Percentiles rank a stretch among this genome's conserved stretches.
Conservation (phyloP, 2,797 vertebrate species). For the Microchirus variegatus region DNA sequence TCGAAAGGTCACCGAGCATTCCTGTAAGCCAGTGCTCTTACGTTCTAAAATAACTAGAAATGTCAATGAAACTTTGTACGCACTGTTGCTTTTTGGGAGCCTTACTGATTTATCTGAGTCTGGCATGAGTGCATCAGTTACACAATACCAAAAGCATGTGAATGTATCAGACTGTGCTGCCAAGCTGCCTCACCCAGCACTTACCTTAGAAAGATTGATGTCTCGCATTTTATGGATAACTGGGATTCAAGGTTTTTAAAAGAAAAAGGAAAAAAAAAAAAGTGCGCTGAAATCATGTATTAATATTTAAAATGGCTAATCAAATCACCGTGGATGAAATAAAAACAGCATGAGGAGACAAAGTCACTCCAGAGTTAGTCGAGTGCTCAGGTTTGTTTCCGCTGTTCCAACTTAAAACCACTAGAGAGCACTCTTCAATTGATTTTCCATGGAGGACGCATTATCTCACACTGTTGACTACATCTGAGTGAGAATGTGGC, state of each 20-base stretch:
- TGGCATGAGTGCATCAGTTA: conserved; percentile 27
- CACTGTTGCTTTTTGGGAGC: conserved; percentile 20
- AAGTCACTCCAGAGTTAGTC: background rate
- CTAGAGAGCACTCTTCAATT: conserved; percentile 77
- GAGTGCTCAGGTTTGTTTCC: conserved; percentile 1
- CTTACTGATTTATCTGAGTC: conserved; percentile 41
- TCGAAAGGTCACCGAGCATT: conserved; percentile 3
- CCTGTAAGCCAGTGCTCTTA: conserved; percentile 10
- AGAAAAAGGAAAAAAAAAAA: background rate
- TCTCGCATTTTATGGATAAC: conserved; percentile 16
- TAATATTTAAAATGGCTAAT: conserved; percentile 37
- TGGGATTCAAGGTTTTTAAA: conserved; percentile 14
- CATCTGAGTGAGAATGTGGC: conserved; percentile 48
- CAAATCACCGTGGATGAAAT: conserved; percentile 15
- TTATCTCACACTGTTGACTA: conserved; percentile 29
- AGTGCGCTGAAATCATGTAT: conserved; percentile 1
- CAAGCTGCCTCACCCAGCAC: conserved; percentile 16
- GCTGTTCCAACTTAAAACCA: conserved; percentile 63
- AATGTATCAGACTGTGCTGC: conserved; percentile 50
- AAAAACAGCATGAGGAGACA: conserved; percentile 1
- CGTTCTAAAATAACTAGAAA: conserved; percentile 47
- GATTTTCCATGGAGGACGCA: conserved; percentile 52
- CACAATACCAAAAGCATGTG: conserved; percentile 28
- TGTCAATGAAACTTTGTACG: conserved; percentile 37
- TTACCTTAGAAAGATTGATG: conserved; percentile 43